Evolutionary conservation across 2,888 invertebrate species (phyloP).

Genomic region (Halictus quadricinctus): DNA sequence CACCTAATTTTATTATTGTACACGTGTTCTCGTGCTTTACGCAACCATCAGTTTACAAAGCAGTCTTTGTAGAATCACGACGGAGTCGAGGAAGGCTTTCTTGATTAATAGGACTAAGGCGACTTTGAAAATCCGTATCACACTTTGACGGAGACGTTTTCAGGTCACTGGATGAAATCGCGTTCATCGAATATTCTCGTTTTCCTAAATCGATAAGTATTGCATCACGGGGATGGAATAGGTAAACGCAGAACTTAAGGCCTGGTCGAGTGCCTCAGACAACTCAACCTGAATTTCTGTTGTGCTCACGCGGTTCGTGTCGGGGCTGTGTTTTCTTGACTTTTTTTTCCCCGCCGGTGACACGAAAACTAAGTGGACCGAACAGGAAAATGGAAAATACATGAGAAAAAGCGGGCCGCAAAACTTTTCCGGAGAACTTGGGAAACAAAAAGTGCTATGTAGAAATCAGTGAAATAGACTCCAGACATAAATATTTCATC

Average conservation of each 20-base stretch:
- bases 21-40: too few relatives aligned
- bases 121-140: background rate
- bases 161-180: background rate
- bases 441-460: background rate
- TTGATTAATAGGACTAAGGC: background rate
- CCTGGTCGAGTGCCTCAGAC: slow-evolving; percentile 12
- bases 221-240: slow-evolving; percentile 1
- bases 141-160: background rate
- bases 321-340: slow-evolving; percentile 16
- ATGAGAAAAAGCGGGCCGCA: background rate
- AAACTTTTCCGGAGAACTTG: background rate
- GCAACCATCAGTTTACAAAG: too few relatives aligned
- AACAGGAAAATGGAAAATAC: slow-evolving; percentile 3
- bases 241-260: slow-evolving; percentile 16
- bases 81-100: background rate
- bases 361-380: slow-evolving; percentile 23
- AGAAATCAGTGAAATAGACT: slow-evolving; percentile 1
- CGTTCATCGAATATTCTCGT: background rate
- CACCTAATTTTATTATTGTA: too few relatives aligned
- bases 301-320: too few relatives aligned
- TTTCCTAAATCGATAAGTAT: slow-evolving; percentile 6
- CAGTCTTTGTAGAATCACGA: too few relatives aligned
- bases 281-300: slow-evolving; percentile 9
- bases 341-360: slow-evolving; percentile 16
- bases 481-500: background rate